These are phyloP conservation scores for Drosophila lacicola DNA, from an alignment of 2,888 invertebrate species.

Conservation along the genomic window DNA sequence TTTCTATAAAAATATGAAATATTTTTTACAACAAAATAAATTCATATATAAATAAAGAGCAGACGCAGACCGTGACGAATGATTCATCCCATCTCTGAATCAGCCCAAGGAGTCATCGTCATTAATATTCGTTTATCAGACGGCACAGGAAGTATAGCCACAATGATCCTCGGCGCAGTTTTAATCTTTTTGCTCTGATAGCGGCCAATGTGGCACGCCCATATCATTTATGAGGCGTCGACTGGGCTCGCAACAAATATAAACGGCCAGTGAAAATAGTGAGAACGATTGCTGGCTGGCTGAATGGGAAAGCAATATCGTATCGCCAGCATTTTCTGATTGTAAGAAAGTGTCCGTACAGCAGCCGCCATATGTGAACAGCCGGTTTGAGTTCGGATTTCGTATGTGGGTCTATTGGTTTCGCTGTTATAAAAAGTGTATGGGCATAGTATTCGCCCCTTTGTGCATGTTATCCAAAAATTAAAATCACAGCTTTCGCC, in stretches of 20 bases:
- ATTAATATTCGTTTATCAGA: constrained; percentile 36
- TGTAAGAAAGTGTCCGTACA: constrained; percentile 10
- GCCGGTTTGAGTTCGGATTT: constrained; percentile 13
- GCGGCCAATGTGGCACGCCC: constrained; percentile 46
- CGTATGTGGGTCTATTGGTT: constrained; percentile 36
- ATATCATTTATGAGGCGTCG: constrained; percentile 37
- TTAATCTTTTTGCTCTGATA: constrained; percentile 34
- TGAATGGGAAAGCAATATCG: constrained; percentile 22
- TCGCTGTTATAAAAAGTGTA: constrained; percentile 33
- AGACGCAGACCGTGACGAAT: constrained; percentile 10
- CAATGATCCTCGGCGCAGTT: constrained; percentile 29
- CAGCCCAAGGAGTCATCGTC: constrained; percentile 40
- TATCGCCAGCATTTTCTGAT: constrained; percentile 30
- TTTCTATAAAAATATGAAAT: constrained; percentile 2
- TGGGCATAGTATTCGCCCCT: neutral
- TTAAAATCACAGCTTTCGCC: too few species aligned
- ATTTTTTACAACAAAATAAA: neutral
- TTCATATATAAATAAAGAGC: neutral
- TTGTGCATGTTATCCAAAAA: too few species aligned
- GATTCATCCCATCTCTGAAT: constrained; percentile 39
- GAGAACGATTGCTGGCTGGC: constrained; percentile 11
- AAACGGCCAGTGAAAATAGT: constrained; percentile 29
- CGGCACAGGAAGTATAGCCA: constrained; percentile 36
- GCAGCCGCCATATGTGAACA: constrained; percentile 32
- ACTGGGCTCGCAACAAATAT: constrained; percentile 21